Percentiles rank a stretch among this genome's conserved stretches.
phyloP scores from a whole-genome alignment of 2,888 invertebrate species.

The Trimorus sp. region DNA sequence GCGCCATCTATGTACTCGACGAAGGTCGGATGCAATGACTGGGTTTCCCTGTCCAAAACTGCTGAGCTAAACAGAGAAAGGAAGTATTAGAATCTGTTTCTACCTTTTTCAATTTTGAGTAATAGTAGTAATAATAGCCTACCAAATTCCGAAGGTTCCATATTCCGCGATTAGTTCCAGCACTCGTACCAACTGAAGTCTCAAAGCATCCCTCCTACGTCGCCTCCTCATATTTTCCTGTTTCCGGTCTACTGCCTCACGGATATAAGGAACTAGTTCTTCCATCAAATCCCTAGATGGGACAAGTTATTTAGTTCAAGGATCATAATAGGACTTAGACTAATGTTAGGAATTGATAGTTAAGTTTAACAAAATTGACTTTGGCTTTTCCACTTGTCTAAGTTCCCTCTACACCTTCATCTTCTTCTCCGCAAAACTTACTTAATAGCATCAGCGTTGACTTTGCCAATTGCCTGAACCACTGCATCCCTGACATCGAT shows the following conservation, averaged over 20 bases:
- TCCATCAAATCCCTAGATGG: constrained; percentile 97
- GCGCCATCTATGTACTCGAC: constrained; percentile 98
- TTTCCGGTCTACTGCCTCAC: constrained; percentile 98
- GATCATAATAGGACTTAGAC: too few relatives aligned
- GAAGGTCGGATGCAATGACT: constrained; percentile 92
- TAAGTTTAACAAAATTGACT: too few relatives aligned
- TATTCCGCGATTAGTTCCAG: constrained; percentile 96
- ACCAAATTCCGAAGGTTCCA: constrained; percentile 90
- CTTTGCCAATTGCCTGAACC: constrained; percentile 95
- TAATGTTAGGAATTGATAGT: too few relatives aligned
- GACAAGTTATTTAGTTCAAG: too few relatives aligned
- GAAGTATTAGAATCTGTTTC: too few relatives aligned
- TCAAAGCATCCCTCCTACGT: constrained; percentile 93
- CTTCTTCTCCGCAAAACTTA: constrained; percentile 77
- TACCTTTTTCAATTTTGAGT: too few relatives aligned
- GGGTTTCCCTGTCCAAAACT: constrained; percentile 91
- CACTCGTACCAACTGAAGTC: constrained; percentile 95
- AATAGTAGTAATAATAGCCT: too few relatives aligned
- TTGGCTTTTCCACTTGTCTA: too few relatives aligned
- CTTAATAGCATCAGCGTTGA: constrained; percentile 97
- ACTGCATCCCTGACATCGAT: constrained; percentile 97
- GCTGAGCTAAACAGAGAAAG: too few relatives aligned
- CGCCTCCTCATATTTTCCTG: constrained; percentile 98
- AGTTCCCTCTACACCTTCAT: too few relatives aligned
- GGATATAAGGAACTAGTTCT: constrained; percentile 93